These are phyloP conservation scores for Prenolepis imparis DNA, from an alignment of 2,888 invertebrate species.

Conservation along the genomic window DNA sequence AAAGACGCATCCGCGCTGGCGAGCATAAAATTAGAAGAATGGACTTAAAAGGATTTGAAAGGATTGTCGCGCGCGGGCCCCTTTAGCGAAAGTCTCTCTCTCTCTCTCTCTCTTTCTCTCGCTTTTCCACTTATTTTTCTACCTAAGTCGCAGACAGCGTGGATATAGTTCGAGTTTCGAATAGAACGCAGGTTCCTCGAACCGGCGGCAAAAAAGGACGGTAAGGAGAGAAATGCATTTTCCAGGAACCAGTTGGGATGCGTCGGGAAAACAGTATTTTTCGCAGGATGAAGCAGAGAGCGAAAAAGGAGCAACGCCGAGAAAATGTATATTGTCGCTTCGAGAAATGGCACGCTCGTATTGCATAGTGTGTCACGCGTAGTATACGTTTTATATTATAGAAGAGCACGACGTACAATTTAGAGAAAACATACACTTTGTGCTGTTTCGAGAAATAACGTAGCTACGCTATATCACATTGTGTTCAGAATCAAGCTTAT, in stretches of 20 bases:
- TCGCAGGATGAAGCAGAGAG: slow-evolving; percentile 59
- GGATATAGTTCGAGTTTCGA: slow-evolving; percentile 66
- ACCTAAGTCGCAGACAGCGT: slow-evolving; percentile 55
- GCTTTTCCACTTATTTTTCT: neutral
- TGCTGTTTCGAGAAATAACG: neutral
- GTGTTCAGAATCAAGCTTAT: neutral
- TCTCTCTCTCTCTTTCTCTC: neutral
- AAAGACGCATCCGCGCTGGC: slow-evolving; percentile 76
- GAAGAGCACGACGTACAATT: slow-evolving; percentile 32
- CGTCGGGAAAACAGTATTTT: slow-evolving; percentile 59
- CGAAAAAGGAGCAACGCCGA: slow-evolving; percentile 28
- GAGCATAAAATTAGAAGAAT: slow-evolving; percentile 83
- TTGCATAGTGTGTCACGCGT: slow-evolving; percentile 27
- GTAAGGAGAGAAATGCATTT: slow-evolving; percentile 64
- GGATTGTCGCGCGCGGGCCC: slow-evolving; percentile 74
- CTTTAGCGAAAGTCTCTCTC: slow-evolving; percentile 67
- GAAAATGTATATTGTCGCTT: slow-evolving; percentile 63
- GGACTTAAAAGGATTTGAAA: slow-evolving; percentile 82
- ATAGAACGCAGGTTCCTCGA: slow-evolving; percentile 59
- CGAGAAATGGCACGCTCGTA: slow-evolving; percentile 51
- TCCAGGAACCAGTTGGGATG: slow-evolving; percentile 53
- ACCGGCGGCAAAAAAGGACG: slow-evolving; percentile 21
- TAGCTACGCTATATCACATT: neutral
- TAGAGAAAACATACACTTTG: slow-evolving; percentile 20
- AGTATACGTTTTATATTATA: slow-evolving; percentile 2